Percentiles rank a stretch among this genome's conserved stretches.
Conservation (phyloP, 2,888 invertebrate genomes). For the Hirtodrosophila trivittata region DNA sequence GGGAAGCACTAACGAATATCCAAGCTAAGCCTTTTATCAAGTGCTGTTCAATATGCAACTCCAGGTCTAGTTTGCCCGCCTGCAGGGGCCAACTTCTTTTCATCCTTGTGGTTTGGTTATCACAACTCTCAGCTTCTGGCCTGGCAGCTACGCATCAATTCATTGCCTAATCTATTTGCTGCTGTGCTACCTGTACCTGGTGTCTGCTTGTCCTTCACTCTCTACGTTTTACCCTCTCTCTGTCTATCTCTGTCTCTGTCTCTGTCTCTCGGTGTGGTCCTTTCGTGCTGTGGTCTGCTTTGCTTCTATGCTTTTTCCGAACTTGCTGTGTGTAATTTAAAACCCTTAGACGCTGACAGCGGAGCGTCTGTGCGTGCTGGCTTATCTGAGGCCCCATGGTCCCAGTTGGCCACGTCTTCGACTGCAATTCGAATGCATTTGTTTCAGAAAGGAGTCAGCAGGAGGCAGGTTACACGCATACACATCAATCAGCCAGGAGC, state of each 20-base stretch:
- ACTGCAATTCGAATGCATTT: constrained; percentile 74
- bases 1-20: constrained; percentile 66
- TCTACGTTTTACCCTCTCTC: constrained; percentile 43
- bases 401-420: constrained; percentile 58
- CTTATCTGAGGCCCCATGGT: constrained; percentile 56
- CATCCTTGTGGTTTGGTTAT: constrained; percentile 69
- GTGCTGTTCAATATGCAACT: constrained; percentile 74
- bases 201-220: constrained; percentile 8
- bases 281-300: no score
- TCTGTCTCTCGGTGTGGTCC: not conserved
- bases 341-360: constrained; percentile 74
- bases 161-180: constrained; percentile 77
- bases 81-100: constrained; percentile 50
- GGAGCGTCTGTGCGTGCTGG: constrained; percentile 73
- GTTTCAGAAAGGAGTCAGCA: constrained; percentile 35
- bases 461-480: constrained; percentile 59
- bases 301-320: constrained; percentile 22
- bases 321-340: constrained; percentile 63
- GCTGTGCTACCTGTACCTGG: constrained; percentile 58
- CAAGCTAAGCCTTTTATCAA: constrained; percentile 72
- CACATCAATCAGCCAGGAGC: constrained; percentile 67
- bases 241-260: constrained; percentile 5
- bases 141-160: constrained; percentile 79
- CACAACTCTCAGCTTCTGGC: constrained; percentile 70
- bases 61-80: constrained; percentile 34